Evolutionary conservation across 1,140 invertebrate genomes (phyloP), one percentile per base, ranked within the genome.

Genomic region (Maconellicoccus hirsutus): DNA sequence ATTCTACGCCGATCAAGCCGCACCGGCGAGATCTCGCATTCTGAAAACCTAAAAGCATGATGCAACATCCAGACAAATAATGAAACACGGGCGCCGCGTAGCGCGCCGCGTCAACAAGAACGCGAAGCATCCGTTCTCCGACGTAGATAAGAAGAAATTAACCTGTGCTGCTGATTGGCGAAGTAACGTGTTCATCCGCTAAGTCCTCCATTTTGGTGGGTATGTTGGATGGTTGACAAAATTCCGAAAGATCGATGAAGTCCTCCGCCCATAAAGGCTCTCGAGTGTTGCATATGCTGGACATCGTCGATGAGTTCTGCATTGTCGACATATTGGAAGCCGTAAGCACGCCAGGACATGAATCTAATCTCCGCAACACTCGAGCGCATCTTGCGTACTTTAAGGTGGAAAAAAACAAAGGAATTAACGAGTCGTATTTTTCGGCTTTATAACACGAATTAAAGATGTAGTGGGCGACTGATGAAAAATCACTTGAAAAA

Each of bases 151-250:
- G 29, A 33, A 19, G 52, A 22, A 19, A 66, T 66, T 66, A 10
- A 66, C 61, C 61, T 66, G 61, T 26, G 61, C 61, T 66, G 61
- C 61, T 26, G 61, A 66, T 66, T 66, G 61, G 61, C 61, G 61
- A 66, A 25, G 21, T 66, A 16, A 72, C 61, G 39, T 66, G 70
- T 72, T 72, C 72, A 72, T 72, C 72, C 72, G 70, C 72, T 70
- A 70, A 72, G 72, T 70, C 72, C 72, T 72, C 72, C 72, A 72
- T 72, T 72, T 59, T 72, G 72, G 23, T 72, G 72, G 72, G 72
- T 72, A 70, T 70, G 25, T 12, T 66, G 21, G 61, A 66, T 25
- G 61, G 61, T 16, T 66, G 61, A 66, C 61, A 66, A 23, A 66
- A 72, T 70, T 70, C 69, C 10, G 61, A 70, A 27, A 61, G 39